Conservation (phyloP, 1,140 invertebrate genomes). For the Nymphalis io region DNA sequence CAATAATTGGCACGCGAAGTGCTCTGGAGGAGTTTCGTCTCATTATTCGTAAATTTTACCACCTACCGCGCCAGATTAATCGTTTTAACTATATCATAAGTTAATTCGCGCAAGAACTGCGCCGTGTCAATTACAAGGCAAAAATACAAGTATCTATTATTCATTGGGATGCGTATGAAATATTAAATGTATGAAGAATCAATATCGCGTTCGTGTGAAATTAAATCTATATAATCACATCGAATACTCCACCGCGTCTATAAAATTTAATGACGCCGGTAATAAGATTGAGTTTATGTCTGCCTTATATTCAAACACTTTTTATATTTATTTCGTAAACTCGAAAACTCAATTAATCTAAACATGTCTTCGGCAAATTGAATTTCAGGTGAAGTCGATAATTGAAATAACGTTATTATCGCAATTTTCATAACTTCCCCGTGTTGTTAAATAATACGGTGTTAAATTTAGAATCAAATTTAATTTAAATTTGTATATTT, state of each 20-base stretch:
- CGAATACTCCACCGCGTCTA: conserved; percentile 1
- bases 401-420: conserved; percentile 3
- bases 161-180: conserved; percentile 28
- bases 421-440: not conserved
- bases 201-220: conserved; percentile 15
- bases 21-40: conserved; percentile 58
- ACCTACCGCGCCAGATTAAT: conserved; percentile 77
- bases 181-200: conserved; percentile 21
- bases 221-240: conserved; percentile 23
- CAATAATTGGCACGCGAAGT: conserved; percentile 77
- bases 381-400: not conserved
- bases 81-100: conserved; percentile 76
- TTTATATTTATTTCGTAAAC: not conserved
- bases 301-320: not conserved
- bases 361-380: not conserved
- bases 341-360: conserved; percentile 5
- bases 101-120: conserved; percentile 61
- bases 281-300: conserved; percentile 8
- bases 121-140: conserved; percentile 71
- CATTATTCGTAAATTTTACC: conserved; percentile 76
- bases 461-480: not conserved
- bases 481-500: too few species aligned
- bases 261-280: conserved; percentile 23
- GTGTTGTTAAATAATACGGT: not conserved
- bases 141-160: conserved; percentile 68